Conservation (phyloP, 2,888 invertebrate genomes). For the Lamproptera curius region DNA sequence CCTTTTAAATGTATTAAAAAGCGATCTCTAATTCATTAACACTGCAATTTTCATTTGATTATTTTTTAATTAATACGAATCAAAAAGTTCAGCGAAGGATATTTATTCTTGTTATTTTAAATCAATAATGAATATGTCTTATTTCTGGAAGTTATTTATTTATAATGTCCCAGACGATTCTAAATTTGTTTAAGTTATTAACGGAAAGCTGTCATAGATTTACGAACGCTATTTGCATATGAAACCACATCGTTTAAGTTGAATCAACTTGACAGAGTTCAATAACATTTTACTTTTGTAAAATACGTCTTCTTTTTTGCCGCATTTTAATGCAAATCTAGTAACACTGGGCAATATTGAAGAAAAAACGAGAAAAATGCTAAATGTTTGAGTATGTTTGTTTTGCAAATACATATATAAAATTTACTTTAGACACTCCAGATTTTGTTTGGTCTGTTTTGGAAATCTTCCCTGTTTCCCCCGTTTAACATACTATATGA, state of each 20-base stretch:
- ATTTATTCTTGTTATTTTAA: too few relatives aligned
- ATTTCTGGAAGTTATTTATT: too few relatives aligned
- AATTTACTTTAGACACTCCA: too few relatives aligned
- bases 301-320: too few relatives aligned
- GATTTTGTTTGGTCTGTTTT: background rate
- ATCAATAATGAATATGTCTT: too few relatives aligned
- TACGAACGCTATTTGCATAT: conserved; percentile 5
- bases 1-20: too few relatives aligned
- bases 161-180: background rate
- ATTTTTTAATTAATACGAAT: too few relatives aligned
- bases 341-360: background rate
- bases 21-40: too few relatives aligned
- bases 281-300: conserved; percentile 7
- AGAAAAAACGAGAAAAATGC: background rate
- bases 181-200: background rate
- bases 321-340: too few relatives aligned
- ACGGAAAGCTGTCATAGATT: background rate
- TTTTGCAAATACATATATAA: background rate
- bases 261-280: conserved; percentile 8
- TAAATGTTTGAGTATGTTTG: background rate
- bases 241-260: background rate
- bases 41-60: too few relatives aligned
- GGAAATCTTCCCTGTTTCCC: background rate
- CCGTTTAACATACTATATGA: background rate
- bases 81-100: too few relatives aligned